Percentiles rank a stretch among this genome's conserved stretches.
These are phyloP conservation scores for Chymomyza procnemis DNA, from an alignment of 2,888 invertebrate genomes.

Conservation along the genomic window DNA sequence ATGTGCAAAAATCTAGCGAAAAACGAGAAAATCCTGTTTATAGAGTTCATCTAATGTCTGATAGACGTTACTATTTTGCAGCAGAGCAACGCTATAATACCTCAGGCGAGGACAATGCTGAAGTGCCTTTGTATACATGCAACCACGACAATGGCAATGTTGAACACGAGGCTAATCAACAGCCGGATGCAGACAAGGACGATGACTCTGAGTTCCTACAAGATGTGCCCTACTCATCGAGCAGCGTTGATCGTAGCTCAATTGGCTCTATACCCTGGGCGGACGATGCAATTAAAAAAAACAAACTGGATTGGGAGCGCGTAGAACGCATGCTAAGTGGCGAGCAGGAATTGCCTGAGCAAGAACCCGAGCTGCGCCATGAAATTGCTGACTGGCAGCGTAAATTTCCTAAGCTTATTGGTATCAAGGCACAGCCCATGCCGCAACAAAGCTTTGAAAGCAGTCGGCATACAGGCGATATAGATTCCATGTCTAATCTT, in stretches of 20 bases:
- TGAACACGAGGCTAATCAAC: slow-evolving; percentile 25
- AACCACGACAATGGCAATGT: slow-evolving; percentile 41
- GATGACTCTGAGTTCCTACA: slow-evolving; percentile 73
- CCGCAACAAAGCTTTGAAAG: slow-evolving; percentile 55
- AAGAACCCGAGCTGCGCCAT: slow-evolving; percentile 69
- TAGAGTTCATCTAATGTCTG: slow-evolving; percentile 58
- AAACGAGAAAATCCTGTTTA: slow-evolving; percentile 55
- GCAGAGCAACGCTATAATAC: slow-evolving; percentile 48
- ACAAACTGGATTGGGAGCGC: slow-evolving; percentile 77
- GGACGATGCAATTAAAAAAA: slow-evolving; percentile 78
- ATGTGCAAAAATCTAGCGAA: slow-evolving; percentile 15
- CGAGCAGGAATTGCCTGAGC: slow-evolving; percentile 61
- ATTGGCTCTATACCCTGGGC: slow-evolving; percentile 79
- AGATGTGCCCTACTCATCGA: slow-evolving; percentile 76
- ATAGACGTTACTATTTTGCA: slow-evolving; percentile 59
- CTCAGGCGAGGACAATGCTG: slow-evolving; percentile 43
- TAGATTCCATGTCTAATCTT: slow-evolving; percentile 70
- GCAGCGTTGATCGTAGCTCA: slow-evolving; percentile 76
- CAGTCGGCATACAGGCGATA: slow-evolving; percentile 40
- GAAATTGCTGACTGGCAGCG: slow-evolving; percentile 78
- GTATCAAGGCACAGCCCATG: slow-evolving; percentile 37
- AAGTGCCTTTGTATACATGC: slow-evolving; percentile 42
- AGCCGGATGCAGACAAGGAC: slow-evolving; percentile 57
- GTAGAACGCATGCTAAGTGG: slow-evolving; percentile 76
- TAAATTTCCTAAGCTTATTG: slow-evolving; percentile 72